These are phyloP conservation scores for Conus betulinus DNA, from an alignment of 1,140 invertebrate genomes.

Conservation along the genomic window DNA sequence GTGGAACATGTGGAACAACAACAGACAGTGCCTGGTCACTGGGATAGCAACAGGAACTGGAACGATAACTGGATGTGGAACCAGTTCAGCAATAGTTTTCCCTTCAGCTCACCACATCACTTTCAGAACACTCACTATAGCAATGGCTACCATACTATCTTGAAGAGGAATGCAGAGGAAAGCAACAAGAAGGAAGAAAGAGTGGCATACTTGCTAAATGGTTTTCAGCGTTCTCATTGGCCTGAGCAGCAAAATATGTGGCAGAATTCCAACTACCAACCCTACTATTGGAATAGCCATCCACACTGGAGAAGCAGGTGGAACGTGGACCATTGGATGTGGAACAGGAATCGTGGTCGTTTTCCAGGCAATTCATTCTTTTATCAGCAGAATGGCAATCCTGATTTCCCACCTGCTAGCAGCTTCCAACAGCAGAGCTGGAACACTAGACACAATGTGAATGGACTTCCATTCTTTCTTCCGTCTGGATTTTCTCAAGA, in stretches of 20 bases:
- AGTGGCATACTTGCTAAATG: not conserved
- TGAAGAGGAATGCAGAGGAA: not conserved
- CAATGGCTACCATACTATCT: not conserved
- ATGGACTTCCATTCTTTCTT: not conserved
- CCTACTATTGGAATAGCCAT: not conserved
- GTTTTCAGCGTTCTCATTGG: not conserved
- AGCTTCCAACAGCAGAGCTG: not conserved
- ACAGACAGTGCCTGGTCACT: conserved; percentile 5
- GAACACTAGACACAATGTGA: not conserved
- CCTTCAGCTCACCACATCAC: not conserved
- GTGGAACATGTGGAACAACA: not conserved
- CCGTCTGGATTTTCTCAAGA: not conserved
- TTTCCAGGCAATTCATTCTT: not conserved
- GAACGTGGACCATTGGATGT: not conserved
- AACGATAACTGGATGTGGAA: conserved; percentile 18
- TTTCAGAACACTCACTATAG: not conserved
- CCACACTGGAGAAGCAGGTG: not conserved
- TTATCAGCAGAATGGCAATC: not conserved
- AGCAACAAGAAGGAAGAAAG: not conserved
- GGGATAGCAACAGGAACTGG: conserved; percentile 13
- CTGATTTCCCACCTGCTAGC: not conserved
- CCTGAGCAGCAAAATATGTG: not conserved
- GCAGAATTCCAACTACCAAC: not conserved
- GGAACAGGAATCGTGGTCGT: not conserved
- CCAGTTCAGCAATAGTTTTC: conserved; percentile 1